Conservation (phyloP, 1,140 invertebrate species). For the Papilio machaon region DNA sequence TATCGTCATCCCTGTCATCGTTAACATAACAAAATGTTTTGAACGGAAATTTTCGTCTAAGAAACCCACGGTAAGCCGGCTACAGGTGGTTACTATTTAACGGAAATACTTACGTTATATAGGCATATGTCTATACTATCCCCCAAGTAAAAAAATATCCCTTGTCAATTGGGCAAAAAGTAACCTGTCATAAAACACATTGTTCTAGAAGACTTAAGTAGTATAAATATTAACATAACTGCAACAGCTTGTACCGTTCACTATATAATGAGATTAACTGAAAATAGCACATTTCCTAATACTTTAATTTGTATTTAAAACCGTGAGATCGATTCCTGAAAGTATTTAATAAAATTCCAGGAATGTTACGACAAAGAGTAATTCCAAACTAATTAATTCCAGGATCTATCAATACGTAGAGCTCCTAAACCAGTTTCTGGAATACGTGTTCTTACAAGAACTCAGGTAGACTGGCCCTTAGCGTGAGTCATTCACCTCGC, state of each 20-base stretch:
- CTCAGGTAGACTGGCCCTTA: constrained; percentile 41
- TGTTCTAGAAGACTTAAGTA: neutral
- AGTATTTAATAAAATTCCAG: constrained; percentile 14
- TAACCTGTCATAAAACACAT: too few relatives aligned
- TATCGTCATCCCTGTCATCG: too few relatives aligned
- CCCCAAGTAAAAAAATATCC: too few relatives aligned
- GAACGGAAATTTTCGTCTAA: too few relatives aligned
- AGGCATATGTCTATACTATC: too few relatives aligned
- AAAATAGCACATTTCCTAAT: neutral
- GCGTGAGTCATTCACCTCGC: constrained; percentile 34
- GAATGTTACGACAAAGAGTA: constrained; percentile 15
- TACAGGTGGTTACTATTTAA: too few relatives aligned
- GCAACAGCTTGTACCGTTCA: neutral
- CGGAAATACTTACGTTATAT: too few relatives aligned
- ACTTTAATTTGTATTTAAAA: neutral
- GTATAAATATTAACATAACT: neutral
- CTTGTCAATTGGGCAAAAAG: too few relatives aligned
- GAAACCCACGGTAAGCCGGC: too few relatives aligned
- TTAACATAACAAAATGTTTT: too few relatives aligned
- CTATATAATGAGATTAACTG: neutral
- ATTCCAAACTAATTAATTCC: constrained; percentile 41
- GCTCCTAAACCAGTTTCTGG: constrained; percentile 41
- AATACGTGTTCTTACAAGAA: constrained; percentile 38
- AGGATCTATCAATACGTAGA: constrained; percentile 45
- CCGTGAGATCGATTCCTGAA: neutral